Base-by-base conservation (phyloP, 2,113 vertebrate species). In the Pollachius pollachius region DNA sequence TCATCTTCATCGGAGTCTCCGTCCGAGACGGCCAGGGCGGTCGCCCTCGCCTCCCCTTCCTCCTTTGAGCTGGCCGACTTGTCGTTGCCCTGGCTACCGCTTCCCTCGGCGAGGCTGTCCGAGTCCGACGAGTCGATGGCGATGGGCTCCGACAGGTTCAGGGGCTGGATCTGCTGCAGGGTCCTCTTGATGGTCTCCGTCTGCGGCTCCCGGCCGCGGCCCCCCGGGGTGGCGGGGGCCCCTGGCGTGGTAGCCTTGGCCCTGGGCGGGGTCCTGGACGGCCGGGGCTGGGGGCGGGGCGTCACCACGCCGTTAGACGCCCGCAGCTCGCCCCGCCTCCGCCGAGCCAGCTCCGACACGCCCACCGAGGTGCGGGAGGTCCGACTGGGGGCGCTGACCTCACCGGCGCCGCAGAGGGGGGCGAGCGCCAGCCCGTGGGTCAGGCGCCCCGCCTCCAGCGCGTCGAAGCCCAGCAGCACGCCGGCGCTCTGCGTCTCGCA, bases 391-490 rank as follows among this genome's bases (percentile, higher is more conserved):
- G 56, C 41, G 0, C 90, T 89, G 0, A 91, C 87, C 70, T 92
- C 93, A 84, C 95, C 90, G 73, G 93, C 95, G 0, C 89, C 77
- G 81, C 91, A 94, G 2, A 92, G 92, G 0, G 88, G 84, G 41
- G 86, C 87, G 52, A 97, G 94, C 21, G 93, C 92, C 91, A 99
- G 93, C 67, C 92, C 91, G 0, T 99, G 97, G 60, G 89, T 93
- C 59, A 98, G 92, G 80, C 93, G 94, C 86, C 93, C 91, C 17
- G 97, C 77, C 52, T 96, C 94, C 74, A 95, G 93, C 97, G 98
- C 98, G 65, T 94, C 96, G 88, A 99, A 99, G 37, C 97, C 97
- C 11, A 99, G 90, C 70, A 99, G 70, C 73, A 98, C 95, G 0
- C 90, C 89, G 0, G 93, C 82, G 18, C 91, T 93, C 69, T 92